Conservation (phyloP, 2,113 vertebrate species). For the Apeltes quadracus region DNA sequence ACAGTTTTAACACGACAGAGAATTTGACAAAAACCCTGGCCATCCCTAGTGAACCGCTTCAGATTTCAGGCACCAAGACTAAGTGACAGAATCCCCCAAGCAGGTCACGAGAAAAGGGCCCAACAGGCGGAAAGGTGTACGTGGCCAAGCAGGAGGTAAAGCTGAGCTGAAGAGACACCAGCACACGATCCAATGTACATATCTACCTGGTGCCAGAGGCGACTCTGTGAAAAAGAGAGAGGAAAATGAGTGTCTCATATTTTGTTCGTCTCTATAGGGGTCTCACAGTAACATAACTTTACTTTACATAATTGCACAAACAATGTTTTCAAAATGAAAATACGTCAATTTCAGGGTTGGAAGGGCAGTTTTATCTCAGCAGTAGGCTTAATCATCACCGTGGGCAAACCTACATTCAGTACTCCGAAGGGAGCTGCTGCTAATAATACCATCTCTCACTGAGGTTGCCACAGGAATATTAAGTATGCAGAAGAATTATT, state of each 20-base stretch:
- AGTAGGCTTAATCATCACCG: conserved; percentile 32
- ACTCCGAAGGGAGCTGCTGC: conserved; percentile 42
- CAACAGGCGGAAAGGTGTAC: conserved; percentile 34
- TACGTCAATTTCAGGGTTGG: conserved; percentile 38
- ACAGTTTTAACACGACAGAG: conserved; percentile 28
- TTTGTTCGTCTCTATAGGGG: conserved; percentile 13
- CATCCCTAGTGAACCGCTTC: not conserved
- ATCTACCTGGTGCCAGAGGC: conserved; percentile 27
- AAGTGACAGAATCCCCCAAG: conserved; percentile 17
- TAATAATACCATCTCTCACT: conserved; percentile 67
- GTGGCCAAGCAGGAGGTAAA: conserved; percentile 58
- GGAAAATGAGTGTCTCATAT: conserved; percentile 11
- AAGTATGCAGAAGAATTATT: conserved; percentile 13
- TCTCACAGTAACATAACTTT: not conserved
- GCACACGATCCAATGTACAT: conserved; percentile 42
- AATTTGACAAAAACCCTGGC: conserved; percentile 13
- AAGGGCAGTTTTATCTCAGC: conserved; percentile 35
- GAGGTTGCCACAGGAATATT: conserved; percentile 61
- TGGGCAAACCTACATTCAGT: conserved; percentile 44
- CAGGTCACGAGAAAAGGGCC: conserved; percentile 4
- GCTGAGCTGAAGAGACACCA: conserved; percentile 20
- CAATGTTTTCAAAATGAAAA: conserved; percentile 48
- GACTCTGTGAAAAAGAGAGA: conserved; percentile 56
- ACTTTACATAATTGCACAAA: conserved; percentile 30
- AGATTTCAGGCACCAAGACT: conserved; percentile 46